phyloP scores from a whole-genome alignment of 1,140 invertebrate genomes.

The Ladona fulva region DNA sequence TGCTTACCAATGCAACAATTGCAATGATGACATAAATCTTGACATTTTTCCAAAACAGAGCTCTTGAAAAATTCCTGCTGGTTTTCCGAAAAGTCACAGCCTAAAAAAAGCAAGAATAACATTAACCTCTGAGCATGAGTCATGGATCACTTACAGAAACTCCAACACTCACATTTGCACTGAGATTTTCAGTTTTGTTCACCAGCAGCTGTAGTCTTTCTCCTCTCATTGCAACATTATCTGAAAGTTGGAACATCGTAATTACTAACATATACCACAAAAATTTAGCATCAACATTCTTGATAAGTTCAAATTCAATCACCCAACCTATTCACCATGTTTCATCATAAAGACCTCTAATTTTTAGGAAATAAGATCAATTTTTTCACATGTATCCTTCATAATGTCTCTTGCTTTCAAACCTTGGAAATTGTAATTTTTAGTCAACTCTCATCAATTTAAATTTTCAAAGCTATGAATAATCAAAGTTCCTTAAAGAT shows the following conservation, averaged over 20 bases:
- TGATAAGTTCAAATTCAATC: too few relatives aligned
- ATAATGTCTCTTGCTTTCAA: too few relatives aligned
- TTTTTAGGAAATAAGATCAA: too few relatives aligned
- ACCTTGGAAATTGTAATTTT: too few relatives aligned
- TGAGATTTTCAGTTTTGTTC: slow-evolving; percentile 84
- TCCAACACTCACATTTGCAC: slow-evolving; percentile 63
- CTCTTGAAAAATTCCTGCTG: slow-evolving; percentile 73
- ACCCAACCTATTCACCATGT: too few relatives aligned
- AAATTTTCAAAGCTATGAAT: too few relatives aligned
- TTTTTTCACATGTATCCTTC: too few relatives aligned
- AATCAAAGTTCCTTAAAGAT: too few relatives aligned
- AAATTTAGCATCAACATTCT: background rate
- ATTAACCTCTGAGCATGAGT: slow-evolving; percentile 6
- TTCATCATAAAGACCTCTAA: too few relatives aligned
- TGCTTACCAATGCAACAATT: slow-evolving; percentile 56
- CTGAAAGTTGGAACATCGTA: slow-evolving; percentile 42
- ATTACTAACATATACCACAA: background rate
- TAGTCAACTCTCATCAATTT: too few relatives aligned
- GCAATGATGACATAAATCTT: slow-evolving; percentile 78
- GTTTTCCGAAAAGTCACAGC: slow-evolving; percentile 78
- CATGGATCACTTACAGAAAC: slow-evolving; percentile 20
- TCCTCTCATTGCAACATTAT: slow-evolving; percentile 73
- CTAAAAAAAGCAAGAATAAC: slow-evolving; percentile 46
- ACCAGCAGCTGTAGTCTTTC: slow-evolving; percentile 82
- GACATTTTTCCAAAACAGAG: slow-evolving; percentile 89